These are phyloP conservation scores for Pogonomyrmex californicus DNA, from an alignment of 1,140 invertebrate species.

Conservation along the genomic window DNA sequence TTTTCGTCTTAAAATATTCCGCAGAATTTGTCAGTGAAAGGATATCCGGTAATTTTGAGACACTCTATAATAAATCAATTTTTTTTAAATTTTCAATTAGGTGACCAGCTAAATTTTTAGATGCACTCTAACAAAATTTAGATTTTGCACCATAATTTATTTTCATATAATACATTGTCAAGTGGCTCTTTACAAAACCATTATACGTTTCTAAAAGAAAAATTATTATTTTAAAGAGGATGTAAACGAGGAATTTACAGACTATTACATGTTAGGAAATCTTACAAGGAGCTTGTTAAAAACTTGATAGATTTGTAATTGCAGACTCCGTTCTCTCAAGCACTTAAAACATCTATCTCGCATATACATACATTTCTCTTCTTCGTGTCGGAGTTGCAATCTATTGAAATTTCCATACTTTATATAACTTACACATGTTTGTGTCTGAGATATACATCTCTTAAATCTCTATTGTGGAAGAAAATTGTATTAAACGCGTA, in stretches of 20 bases:
- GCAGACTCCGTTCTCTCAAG: neutral
- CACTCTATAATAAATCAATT: too few species aligned
- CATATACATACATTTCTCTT: neutral
- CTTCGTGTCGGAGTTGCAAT: neutral
- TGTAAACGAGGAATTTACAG: neutral
- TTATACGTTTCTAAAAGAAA: neutral
- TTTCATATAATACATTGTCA: neutral
- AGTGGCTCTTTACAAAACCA: too few species aligned
- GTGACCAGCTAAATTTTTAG: neutral
- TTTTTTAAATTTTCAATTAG: too few species aligned
- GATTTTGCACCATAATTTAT: neutral
- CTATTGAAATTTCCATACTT: neutral
- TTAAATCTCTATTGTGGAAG: neutral
- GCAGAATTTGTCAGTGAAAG: too few species aligned
- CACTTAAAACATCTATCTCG: neutral
- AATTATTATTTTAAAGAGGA: conserved; percentile 8
- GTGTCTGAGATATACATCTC: too few species aligned
- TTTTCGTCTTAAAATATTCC: too few species aligned
- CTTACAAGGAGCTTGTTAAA: conserved; percentile 11
- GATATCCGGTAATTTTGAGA: too few species aligned
- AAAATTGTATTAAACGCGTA: neutral
- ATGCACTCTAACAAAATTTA: neutral
- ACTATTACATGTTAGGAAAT: neutral
- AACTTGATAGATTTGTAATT: conserved; percentile 36
- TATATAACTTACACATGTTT: neutral